Base-by-base conservation (phyloP, 2,888 invertebrate genomes). In the Agrenia bidenticulata region DNA sequence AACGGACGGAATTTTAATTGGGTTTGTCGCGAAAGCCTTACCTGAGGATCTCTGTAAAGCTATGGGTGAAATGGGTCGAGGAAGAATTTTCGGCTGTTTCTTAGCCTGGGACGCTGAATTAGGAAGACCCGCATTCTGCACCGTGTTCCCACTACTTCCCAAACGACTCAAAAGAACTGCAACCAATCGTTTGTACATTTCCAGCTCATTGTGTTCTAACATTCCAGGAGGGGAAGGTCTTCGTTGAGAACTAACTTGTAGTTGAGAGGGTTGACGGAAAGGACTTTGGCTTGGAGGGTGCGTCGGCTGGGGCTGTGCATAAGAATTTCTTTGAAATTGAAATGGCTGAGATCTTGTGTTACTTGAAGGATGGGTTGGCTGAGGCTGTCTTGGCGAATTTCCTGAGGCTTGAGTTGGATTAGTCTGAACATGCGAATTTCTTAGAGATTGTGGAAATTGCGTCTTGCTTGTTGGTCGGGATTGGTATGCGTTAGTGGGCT, bases 171-270 rank as follows among this genome's bases (percentile, higher is more conserved):
- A 15, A 15, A 45, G 45, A 45, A 45, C 45, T 9, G 45, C 45
- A 5, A 45, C 45, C 2, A 45, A n/a, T 9, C 45, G 45, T 15
- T 45, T 45, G 19, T 45, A 45, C 45, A 45, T 45, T 45, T 45
- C 45, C 19, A 45, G 19, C 15, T 45, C 45, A 4, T 5, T 45
- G n/a, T 45, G 5, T 45, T 45, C 9, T 15, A 19, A 9, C 9
- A 32, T 11, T 32, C 32, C 32, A 32, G 32, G 32, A 32, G 11
- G 5, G 4, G 32, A 32, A 32, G 32, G 32, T 32, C 32, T 32
- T 32, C 32, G 32, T 32, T 11, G 5, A 7, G 32, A 11, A 32
- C 11, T 32, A 9, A 9, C 4, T 45, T 45, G 45, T 5, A 19
- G 5, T 5, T 5, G n/a, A 45, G 2, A 15, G 4, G 45, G 45